Evolutionary conservation across 2,888 invertebrate species (phyloP), one percentile per base, ranked within the genome.

Genomic region (Platerodrilus igneus): DNA sequence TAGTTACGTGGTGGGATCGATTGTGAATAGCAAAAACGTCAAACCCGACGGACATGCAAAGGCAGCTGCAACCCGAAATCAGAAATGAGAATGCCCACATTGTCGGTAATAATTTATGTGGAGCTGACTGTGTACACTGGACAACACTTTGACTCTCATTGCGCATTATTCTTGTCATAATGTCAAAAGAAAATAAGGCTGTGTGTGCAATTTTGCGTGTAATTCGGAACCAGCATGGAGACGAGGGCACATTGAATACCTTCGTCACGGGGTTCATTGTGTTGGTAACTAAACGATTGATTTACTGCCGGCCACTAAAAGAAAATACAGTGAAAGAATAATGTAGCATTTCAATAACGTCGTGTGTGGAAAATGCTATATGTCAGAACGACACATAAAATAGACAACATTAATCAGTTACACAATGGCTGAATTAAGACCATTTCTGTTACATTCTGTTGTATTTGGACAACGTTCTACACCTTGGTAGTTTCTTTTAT

Each of bases 161-260:
- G 48, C n/a, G n/a, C 52, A 52, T 59, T 59, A 57, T 57, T 55
- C 56, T 53, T 47, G 51, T 51, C 57, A 56, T 58, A 50, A 60
- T 59, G 57, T 52, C 58, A 48, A 51, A 56, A 40, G 51, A 57
- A 59, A 62, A 60, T 60, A 60, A 57, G 56, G 51, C 52, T 52
- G 42, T 55, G 56, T 59, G 64, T 56, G 60, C 63, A 62, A 63
- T 63, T 59, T 58, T 58, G 61, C 63, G 62, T 65, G 60, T 63
- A 64, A 64, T 65, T 62, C 59, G 56, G 55, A 48, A 55, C 49
- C 53, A 52, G 55, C 51, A 39, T 48, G 48, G 48, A 40, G 47
- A 48, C 47, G 52, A 44, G 45, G 50, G 56, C 48, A 45, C 45
- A 51, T 45, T 49, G 42, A 50, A 53, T 48, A 39, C 53, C 47